Evolutionary conservation across 2,797 vertebrate species (phyloP), one percentile per base, ranked within the genome.

Genomic region (Hemitrygon akajei): DNA sequence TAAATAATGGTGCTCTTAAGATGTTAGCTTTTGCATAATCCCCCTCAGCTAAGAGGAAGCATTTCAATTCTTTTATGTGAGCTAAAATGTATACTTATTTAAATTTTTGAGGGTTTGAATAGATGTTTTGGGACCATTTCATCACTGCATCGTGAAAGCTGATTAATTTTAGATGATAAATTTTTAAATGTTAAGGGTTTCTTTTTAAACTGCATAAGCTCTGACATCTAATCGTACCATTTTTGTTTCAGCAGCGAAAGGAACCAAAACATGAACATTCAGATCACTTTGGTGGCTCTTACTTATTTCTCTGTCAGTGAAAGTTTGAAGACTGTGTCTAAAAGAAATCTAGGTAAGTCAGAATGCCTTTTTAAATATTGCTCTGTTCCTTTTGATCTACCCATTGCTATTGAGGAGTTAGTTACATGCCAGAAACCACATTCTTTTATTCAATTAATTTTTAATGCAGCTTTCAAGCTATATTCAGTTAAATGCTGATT

Each of bases 291-390:
- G 95, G 95, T 97, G 94, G 95, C 98, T 95, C 96, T 98, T 96
- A 95, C 98, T 94, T 96, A 96, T 95, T 97, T 97, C 40, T 97
- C 96, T 94, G 96, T 97, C 96, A 97, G 97, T 95, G 97, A 97
- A 95, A 97, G 97, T 95, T 96, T 98, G 95, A 99, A 98, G 96
- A 97, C 98, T 94, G 97, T 99, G 95, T 98, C 98, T 95, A 99
- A 99, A 96, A 98, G 98, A 96, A 98, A 99, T 97, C 99, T 98
- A 94, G 98, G 98, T 99, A 98, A 97, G 98, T 96, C 94, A 80
- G 94, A 66, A 63, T 0, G 9, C 30, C 40, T 92, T 89, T 47
- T 69, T 9, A 37, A 34, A 34, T 73, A 27, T 22, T 27, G n/a
- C 69, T 27, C 34, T 76, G 40, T 58, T 58, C 47, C 27, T n/a